A percentile compares a stretch with the other conserved stretches of the same genome.
phyloP scores from a whole-genome alignment of 2,797 vertebrate genomes.

The Ctenopoma multispine region DNA sequence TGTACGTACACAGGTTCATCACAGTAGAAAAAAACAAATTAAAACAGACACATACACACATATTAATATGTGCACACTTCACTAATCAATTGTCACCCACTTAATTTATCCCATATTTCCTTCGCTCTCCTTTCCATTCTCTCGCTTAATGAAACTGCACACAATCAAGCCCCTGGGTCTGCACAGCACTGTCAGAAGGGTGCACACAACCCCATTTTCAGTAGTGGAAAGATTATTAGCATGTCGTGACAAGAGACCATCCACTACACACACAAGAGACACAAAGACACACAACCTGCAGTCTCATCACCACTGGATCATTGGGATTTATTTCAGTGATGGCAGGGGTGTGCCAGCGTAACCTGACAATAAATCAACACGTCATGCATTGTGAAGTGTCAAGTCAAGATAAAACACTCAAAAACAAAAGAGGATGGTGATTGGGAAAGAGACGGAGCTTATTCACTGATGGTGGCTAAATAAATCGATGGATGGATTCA shows the following conservation, averaged over 20 bases:
- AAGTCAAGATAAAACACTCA: constrained; percentile 76
- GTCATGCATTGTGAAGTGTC: constrained; percentile 67
- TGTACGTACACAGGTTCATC: not conserved
- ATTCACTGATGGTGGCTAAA: constrained; percentile 46
- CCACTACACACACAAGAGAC: constrained; percentile 18
- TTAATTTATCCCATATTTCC: constrained; percentile 69
- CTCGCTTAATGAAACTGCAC: constrained; percentile 71
- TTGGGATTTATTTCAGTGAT: constrained; percentile 78
- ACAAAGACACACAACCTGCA: constrained; percentile 68
- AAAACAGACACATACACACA: constrained; percentile 6
- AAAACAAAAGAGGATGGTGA: constrained; percentile 50
- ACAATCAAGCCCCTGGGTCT: constrained; percentile 67
- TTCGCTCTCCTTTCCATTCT: constrained; percentile 32
- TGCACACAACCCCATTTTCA: constrained; percentile 72
- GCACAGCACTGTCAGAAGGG: constrained; percentile 58
- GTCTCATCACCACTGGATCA: constrained; percentile 76
- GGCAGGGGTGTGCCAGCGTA: constrained; percentile 71
- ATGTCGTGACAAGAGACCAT: constrained; percentile 61
- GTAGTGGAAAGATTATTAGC: constrained; percentile 70
- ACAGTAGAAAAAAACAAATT: constrained; percentile 3
- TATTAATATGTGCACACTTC: constrained; percentile 40
- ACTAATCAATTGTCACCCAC: constrained; percentile 53
- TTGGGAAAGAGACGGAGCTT: constrained; percentile 13
- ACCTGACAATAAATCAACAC: constrained; percentile 79
- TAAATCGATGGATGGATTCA: constrained; percentile 52